These are phyloP conservation scores for Cepphus grylle DNA, from an alignment of 2,113 vertebrate species.

Conservation along the genomic window DNA sequence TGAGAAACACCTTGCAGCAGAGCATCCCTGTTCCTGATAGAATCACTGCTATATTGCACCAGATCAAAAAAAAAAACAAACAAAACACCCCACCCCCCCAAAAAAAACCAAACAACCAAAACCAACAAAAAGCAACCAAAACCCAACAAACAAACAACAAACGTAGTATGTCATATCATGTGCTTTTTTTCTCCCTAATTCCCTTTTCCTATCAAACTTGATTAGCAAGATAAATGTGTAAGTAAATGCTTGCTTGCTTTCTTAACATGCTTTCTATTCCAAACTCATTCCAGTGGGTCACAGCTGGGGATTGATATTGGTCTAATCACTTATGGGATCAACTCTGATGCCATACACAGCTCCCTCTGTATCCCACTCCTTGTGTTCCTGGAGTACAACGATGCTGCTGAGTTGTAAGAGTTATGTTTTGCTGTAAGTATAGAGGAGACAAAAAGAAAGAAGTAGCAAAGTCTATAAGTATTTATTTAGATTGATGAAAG, in stretches of 20 bases:
- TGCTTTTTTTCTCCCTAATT: background rate
- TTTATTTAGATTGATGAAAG: background rate
- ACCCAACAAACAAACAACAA: background rate
- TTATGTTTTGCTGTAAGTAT: background rate
- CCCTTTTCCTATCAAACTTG: background rate
- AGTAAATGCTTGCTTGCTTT: background rate
- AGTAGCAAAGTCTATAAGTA: background rate
- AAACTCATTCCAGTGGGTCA: background rate
- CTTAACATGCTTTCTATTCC: background rate
- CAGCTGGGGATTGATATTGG: background rate
- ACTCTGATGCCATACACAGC: background rate
- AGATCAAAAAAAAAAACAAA: background rate
- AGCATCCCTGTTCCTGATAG: background rate
- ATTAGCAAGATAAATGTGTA: background rate
- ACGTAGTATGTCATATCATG: background rate
- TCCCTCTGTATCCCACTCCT: background rate
- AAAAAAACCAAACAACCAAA: background rate
- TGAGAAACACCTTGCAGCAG: background rate
- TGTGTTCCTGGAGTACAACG: background rate
- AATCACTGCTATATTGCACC: background rate
- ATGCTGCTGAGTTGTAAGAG: background rate
- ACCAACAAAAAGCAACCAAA: background rate
- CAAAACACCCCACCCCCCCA: background rate
- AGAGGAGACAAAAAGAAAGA: background rate
- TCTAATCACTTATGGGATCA: background rate